Base-by-base conservation (phyloP, 1,140 invertebrate species). In the Mamestra configurata region DNA sequence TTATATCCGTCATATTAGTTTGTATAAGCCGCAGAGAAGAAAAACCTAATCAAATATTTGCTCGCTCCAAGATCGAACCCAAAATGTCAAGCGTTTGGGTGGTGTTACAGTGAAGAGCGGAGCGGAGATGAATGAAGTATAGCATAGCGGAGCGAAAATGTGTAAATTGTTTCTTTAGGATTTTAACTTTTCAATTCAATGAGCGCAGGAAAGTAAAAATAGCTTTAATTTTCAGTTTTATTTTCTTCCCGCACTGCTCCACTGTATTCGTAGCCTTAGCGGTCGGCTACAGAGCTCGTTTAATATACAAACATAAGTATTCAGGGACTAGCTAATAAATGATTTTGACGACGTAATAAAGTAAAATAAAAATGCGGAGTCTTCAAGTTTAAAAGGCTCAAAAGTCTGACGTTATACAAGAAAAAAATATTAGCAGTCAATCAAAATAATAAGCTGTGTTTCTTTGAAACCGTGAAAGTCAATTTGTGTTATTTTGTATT, bases 31-130 rank as follows among this genome's bases (percentile, higher is more conserved):
- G 35, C 59, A 64, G 31, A 40, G 59, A 64, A 64, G 59, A 64
- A 64, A 64, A 64, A 64, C 59, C 31, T 40, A 64, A 64, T 64
- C 59, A 64, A 64, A 64, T 64, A 64, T 64, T 64, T 64, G 59
- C 59, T 15, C 55, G 24, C 22, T 11, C 4, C 18, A 35, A 64
- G 59, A 64, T 64, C 59, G 59, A 64, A 64, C 59, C 59, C 18
- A n/a, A 35, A 64, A 64, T 64, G 59, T 64, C 59, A 64, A 64
- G 59, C 31, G 57, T 35, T 61, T 61, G 59, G n/a, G 8, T 40
- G 8, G 40, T 20, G 27, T 31, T 35, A 35, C 18, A 64, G 31
- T 20, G 35, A 40, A 2, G 35, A 40, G 35, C 31, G 35, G 59
- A 18, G 59, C 53, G 53, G 49, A 20, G 10, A 20, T 4, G n/a